These are phyloP conservation scores for Mormyrus lacerda DNA, from an alignment of 2,113 vertebrate species.

Conservation along the genomic window DNA sequence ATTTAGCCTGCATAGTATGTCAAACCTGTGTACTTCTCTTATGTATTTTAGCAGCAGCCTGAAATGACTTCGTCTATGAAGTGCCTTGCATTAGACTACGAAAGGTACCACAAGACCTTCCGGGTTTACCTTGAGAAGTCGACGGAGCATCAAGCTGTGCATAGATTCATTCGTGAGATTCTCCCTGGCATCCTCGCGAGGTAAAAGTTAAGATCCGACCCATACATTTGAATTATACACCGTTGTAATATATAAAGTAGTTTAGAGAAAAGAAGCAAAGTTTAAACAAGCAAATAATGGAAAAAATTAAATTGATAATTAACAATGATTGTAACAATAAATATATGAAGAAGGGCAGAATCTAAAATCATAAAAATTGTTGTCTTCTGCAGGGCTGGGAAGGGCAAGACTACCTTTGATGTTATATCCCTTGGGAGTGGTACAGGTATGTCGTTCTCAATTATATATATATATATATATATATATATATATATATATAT, in stretches of 20 bases:
- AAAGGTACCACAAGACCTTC: slow-evolving; percentile 65
- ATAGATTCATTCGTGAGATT: slow-evolving; percentile 61
- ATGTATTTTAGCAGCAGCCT: slow-evolving; percentile 26
- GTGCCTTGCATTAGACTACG: slow-evolving; percentile 55
- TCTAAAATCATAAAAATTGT: neutral
- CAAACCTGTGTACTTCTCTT: neutral
- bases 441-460: slow-evolving; percentile 49
- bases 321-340: neutral
- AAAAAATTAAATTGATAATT: neutral
- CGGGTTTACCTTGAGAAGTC: slow-evolving; percentile 71
- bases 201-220: slow-evolving; percentile 40
- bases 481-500: too few species aligned
- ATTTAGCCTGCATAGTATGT: neutral
- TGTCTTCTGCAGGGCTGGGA: slow-evolving; percentile 57
- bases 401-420: slow-evolving; percentile 58
- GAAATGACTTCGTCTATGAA: slow-evolving; percentile 55
- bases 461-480: too few species aligned
- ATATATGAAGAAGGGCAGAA: neutral
- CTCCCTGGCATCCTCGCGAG: slow-evolving; percentile 61
- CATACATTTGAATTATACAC: neutral
- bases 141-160: slow-evolving; percentile 76
- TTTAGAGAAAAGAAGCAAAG: neutral
- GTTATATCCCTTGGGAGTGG: slow-evolving; percentile 76
- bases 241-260: neutral
- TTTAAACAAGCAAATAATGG: neutral